Evolutionary conservation across 2,113 vertebrate genomes (phyloP).

Genomic region (Platycercus adscitus): DNA sequence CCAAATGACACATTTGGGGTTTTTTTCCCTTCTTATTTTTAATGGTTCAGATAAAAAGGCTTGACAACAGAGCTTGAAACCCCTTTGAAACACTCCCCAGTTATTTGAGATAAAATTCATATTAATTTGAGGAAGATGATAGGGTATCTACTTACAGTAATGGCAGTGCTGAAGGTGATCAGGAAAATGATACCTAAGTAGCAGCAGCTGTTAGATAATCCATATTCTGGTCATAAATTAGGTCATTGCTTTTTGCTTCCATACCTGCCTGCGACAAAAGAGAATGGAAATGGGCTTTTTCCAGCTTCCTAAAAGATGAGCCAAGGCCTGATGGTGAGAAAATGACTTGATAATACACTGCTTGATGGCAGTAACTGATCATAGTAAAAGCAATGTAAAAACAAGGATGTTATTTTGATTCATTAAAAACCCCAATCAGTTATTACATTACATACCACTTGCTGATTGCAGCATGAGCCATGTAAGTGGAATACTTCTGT

Average conservation of each 20-base stretch:
- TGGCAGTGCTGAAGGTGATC: not conserved
- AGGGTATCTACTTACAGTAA: not conserved
- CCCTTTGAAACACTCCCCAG: slow-evolving; percentile 22
- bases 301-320: not conserved
- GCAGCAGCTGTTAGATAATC: not conserved
- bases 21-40: not conserved
- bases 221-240: not conserved
- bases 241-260: not conserved
- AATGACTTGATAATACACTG: not conserved
- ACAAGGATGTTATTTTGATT: not conserved
- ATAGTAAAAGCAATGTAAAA: not conserved
- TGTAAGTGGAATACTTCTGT: not conserved
- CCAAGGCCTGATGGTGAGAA: not conserved
- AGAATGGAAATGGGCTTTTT: not conserved
- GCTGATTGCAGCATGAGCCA: not conserved
- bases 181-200: not conserved
- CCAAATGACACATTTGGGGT: slow-evolving; percentile 7
- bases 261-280: not conserved
- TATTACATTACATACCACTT: not conserved
- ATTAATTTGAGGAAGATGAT: not conserved
- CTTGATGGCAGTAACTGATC: not conserved
- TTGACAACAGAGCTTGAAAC: slow-evolving; percentile 34
- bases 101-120: not conserved
- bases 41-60: slow-evolving; percentile 47
- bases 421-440: not conserved